Evolutionary conservation across 2,888 invertebrate genomes (phyloP), one percentile per base, ranked within the genome.

Genomic region (Heterodera filipjevi): DNA sequence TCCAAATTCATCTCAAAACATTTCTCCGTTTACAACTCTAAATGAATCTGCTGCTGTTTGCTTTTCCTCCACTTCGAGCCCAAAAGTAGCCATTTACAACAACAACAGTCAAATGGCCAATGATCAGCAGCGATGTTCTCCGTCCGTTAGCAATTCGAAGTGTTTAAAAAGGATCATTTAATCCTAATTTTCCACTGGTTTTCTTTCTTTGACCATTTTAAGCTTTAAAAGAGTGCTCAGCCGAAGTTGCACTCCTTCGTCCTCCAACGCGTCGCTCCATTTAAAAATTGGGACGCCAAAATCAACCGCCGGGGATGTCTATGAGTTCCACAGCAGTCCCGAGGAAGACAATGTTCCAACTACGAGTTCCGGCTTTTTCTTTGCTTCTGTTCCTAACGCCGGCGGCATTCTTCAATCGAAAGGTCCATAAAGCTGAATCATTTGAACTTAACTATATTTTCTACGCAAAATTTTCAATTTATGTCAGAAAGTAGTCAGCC

Each of bases 251-350:
- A 68, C 68, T 35, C 68, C 68, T 5, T 68, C 68, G 0, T 68
- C 68, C 8, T 35, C 33, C 68, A 35, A 14, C 19, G 35, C 68
- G 22, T 35, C 35, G 32, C 33, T 68, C 3, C 68, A 68, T 5
- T 33, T 68, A 32, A 68, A 59, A 59, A 59, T 59, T 59, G 59
- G 59, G 27, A 59, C 59, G 22, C 59, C 59, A 1, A 59, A 59
- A 8, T 59, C 68, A 35, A 22, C 68, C 32, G 2, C 77, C 39
- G 49, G 49, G 22, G 79, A 79, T 77, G 39, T 79, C 32, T 79
- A 78, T 49, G 79, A 79, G 12, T 79, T 79, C 19, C 77, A 79
- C 64, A 78, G 77, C 64, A 79, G 79, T 78, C 79, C 79, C 16
- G 79, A 79, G n/a, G 33, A 71, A n/a, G 53, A 66, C 33, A 44